Base-by-base conservation (phyloP, 2,888 invertebrate species). In the Smittia aterrima region DNA sequence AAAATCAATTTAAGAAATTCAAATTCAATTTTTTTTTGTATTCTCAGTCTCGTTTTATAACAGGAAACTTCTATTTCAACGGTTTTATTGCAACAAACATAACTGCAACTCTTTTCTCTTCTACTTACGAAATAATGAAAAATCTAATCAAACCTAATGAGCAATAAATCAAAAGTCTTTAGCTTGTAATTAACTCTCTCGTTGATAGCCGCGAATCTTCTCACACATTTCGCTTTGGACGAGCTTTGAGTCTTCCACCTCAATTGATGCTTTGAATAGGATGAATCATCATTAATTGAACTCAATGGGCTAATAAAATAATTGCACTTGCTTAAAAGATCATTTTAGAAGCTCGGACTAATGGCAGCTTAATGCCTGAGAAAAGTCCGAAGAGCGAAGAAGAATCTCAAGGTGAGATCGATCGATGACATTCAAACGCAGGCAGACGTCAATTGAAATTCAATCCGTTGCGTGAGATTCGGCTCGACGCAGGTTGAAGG, bases 101-200 rank as follows among this genome's bases (percentile, higher is more conserved):
- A 58, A 58, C 58, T 58, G 58, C 58, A 58, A 3, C 18, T 58
- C 20, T 18, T 18, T 18, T 58, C 32, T 32, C 32, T 9, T 4
- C 18, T 32, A 6, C 32, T 22, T 18, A 18, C 9, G 58, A 58
- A 20, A 58, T 22, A 58, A 58, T 58, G 58, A 22, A 58, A 58
- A 58, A 58, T 22, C 58, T 20, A 58, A 22, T 58, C 41, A 70
- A 54, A 18, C 70, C n/a, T 54, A 70, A 70, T 70, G 70, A 70
- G 54, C 41, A n/a, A 53, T 70, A 70, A 70, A 70, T 27, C 32
- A 24, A 27, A 27, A 22, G n/a, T 25, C 24, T 67, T 70, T 70
- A 54, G 32, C 11, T 11, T 18, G 70, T 32, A 70, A 70, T 70
- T 70, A 70, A 54, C 70, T 70, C 24, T 2, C 70, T 9, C 41